These are phyloP conservation scores for Cephus pygmeus DNA, from an alignment of 2,888 invertebrate species.

Conservation along the genomic window DNA sequence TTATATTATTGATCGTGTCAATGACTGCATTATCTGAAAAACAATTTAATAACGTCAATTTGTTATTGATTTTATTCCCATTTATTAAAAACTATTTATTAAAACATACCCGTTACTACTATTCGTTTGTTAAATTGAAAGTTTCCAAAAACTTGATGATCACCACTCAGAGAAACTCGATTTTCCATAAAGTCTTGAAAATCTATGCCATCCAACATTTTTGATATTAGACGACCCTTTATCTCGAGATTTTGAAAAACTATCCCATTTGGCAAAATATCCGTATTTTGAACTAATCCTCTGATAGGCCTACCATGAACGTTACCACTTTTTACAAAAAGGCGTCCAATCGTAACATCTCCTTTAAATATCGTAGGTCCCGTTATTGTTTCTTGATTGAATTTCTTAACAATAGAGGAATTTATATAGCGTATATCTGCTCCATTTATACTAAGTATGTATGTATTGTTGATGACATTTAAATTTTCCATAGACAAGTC, in stretches of 20 bases:
- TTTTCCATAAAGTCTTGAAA: slow-evolving; percentile 46
- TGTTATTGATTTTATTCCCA: not conserved
- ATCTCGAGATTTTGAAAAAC: slow-evolving; percentile 42
- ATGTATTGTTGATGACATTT: slow-evolving; percentile 34
- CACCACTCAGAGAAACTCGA: slow-evolving; percentile 38
- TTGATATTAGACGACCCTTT: slow-evolving; percentile 24
- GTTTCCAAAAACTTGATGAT: slow-evolving; percentile 35
- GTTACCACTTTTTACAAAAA: slow-evolving; percentile 26
- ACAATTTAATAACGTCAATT: slow-evolving; percentile 1
- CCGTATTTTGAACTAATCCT: slow-evolving; percentile 26
- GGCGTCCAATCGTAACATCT: slow-evolving; percentile 30
- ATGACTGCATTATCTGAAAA: slow-evolving; percentile 34
- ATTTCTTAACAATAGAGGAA: slow-evolving; percentile 40
- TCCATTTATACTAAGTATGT: slow-evolving; percentile 38
- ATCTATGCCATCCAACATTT: slow-evolving; percentile 42
- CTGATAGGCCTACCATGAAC: slow-evolving; percentile 36
- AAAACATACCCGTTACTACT: slow-evolving; percentile 39
- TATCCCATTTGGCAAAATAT: slow-evolving; percentile 36
- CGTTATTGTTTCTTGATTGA: slow-evolving; percentile 26
- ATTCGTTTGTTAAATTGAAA: slow-evolving; percentile 43
- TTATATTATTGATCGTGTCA: slow-evolving; percentile 40
- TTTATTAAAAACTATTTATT: not conserved
- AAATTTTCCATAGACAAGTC: slow-evolving; percentile 32
- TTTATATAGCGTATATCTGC: slow-evolving; percentile 42
- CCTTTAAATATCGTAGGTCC: slow-evolving; percentile 36